Evolutionary conservation across 2,888 invertebrate genomes (phyloP), one percentile per base, ranked within the genome.

Genomic region (Oithona nana): DNA sequence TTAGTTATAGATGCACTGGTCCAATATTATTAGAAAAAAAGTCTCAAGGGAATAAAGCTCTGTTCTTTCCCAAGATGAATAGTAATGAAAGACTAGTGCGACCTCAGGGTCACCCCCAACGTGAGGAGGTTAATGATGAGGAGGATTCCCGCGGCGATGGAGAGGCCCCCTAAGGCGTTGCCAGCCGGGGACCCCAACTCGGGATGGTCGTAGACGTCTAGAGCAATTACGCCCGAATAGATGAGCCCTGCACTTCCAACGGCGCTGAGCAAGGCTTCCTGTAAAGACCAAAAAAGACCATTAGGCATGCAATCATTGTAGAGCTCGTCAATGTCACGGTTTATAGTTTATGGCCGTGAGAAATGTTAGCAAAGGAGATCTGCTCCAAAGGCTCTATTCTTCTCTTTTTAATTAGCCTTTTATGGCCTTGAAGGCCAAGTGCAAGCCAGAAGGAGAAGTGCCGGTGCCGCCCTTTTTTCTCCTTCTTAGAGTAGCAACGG

Each of bases 151-250:
- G 62, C 52, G 11, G 54, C n/a, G 28, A 62, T 56, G 39, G 54
- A 62, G 48, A 62, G 62, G 8, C 62, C 62, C 20, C 54, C 62
- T 6, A 62, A 48, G 26, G 63, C 54, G 28, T 59, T 63, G 29
- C 63, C 57, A 28, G 63, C 63, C 13, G 57, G 63, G 13, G 63
- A 55, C 4, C 63, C 63, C 13, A 28, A 51, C 22, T 63, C 51
- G 13, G 57, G 59, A 24, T 63, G 63, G 20, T 57, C 49, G 30
- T 63, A 63, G 11, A 52, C 52, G 49, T 52, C 57, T 13, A 60
- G 22, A 16, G 63, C 52, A 29, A 59, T 60, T 13, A 63, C 28
- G 13, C 62, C 62, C 31, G 50, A 24, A 6, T 26, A 28, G 39
- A 60, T 31, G 16, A 59, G 55, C 16, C 48, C 16, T 50, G 57